phyloP scores from a whole-genome alignment of 2,797 vertebrate genomes.

The Melanotaenia boesemani region DNA sequence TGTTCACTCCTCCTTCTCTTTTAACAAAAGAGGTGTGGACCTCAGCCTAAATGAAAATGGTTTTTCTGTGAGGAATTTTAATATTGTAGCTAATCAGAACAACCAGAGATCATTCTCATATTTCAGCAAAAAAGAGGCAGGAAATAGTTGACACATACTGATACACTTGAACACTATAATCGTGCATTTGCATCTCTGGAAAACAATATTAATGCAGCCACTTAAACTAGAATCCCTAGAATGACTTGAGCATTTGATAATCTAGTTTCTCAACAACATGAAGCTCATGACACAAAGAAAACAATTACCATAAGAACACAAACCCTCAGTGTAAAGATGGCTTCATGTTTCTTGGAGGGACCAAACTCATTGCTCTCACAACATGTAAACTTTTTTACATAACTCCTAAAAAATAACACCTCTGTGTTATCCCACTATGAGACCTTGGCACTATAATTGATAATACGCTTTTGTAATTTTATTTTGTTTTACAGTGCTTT shows the following conservation, averaged over 20 bases:
- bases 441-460: too few species aligned
- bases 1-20: conserved; percentile 33
- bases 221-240: background rate
- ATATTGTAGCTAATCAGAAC: background rate
- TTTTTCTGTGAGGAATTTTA: conserved; percentile 12
- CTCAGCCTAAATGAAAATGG: conserved; percentile 42
- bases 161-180: background rate
- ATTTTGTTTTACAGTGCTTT: too few species aligned
- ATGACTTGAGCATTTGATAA: background rate
- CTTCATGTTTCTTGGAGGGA: background rate
- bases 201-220: too few species aligned
- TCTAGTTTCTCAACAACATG: background rate
- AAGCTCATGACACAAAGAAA: background rate
- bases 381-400: background rate
- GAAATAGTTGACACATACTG: background rate
- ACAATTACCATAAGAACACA: background rate
- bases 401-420: background rate
- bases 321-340: too few species aligned
- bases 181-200: too few species aligned
- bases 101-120: background rate
- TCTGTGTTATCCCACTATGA: background rate
- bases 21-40: conserved; percentile 38
- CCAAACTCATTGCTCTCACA: background rate
- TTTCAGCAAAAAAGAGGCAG: too few species aligned
- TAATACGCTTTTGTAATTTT: too few species aligned